phyloP scores from a whole-genome alignment of 2,888 invertebrate genomes.

The Drosophila helvetica region DNA sequence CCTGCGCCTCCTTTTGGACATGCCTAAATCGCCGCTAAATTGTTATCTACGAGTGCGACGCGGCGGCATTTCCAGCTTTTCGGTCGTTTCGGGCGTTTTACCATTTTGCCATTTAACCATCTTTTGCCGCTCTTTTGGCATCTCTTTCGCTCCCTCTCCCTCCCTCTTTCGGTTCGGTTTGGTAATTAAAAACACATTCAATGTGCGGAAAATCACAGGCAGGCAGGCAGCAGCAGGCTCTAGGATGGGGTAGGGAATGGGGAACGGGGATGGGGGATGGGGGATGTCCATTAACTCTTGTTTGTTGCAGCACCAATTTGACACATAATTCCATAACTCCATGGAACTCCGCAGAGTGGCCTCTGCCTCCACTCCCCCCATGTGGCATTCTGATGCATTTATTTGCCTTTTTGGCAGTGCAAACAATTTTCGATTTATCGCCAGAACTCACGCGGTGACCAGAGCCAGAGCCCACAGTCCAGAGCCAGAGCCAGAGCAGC shows the following conservation, averaged over 20 bases:
- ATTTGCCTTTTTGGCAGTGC: conserved; percentile 78
- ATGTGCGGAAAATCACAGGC: conserved; percentile 78
- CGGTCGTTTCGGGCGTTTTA: conserved; percentile 30
- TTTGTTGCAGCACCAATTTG: conserved; percentile 66
- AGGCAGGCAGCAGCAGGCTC: conserved; percentile 17
- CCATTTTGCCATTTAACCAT: conserved; percentile 28
- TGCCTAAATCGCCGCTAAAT: conserved; percentile 79
- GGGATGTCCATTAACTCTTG: conserved; percentile 67
- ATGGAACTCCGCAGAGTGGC: conserved; percentile 46
- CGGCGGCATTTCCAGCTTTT: conserved; percentile 67
- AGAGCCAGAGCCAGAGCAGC: background rate
- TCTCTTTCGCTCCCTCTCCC: conserved; percentile 52
- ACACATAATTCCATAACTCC: conserved; percentile 77
- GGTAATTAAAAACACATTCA: conserved; percentile 79
- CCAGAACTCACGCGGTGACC: conserved; percentile 67
- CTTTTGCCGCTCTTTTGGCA: conserved; percentile 57
- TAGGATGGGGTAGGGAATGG: conserved; percentile 24
- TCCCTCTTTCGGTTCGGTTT: conserved; percentile 54
- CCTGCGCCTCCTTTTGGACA: conserved; percentile 54
- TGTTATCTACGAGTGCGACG: conserved; percentile 78
- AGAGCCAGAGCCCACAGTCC: conserved; percentile 17
- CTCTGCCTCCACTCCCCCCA: conserved; percentile 7
- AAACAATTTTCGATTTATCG: conserved; percentile 77
- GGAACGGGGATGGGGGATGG: conserved; percentile 46
- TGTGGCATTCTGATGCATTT: conserved; percentile 71